Base-by-base conservation (phyloP, 1,140 invertebrate species). In the Penaeus japonicus region DNA sequence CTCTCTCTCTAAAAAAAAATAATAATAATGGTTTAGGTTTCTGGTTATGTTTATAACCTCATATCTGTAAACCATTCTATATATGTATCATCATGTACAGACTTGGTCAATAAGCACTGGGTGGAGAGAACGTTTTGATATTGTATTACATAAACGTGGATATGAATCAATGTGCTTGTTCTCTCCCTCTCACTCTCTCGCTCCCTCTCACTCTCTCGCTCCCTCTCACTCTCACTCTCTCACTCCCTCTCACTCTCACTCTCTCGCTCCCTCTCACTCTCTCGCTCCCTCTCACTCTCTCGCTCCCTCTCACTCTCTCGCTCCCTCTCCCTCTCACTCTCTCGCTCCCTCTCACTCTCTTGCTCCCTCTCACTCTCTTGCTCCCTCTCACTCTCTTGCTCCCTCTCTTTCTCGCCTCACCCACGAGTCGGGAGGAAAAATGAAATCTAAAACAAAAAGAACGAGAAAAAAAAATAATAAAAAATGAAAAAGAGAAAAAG, bases 121-220 rank as follows among this genome's bases (percentile, higher is more conserved):
- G 47, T 47, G 47, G 47, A 12, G 47, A 10, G 10, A 15, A 47
- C 15, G 47, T 47, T 47, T 47, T 47, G 10, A 47, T 47, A 47
- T 47, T 47, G 10, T 47, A 47, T 47, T 7, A 47, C 47, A 47
- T 47, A 47, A 47, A 47, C 47, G 47, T 47, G n/a, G n/a, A 5
- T 47, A 47, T 47, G 47, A 47, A 47, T 47, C 47, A 47, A 47
- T 12, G 47, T 12, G n/a, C n/a, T n/a, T n/a, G 4, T 22, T 27
- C 73, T 75, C 73, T 75, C 73, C 39, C 73, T 75, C 73, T 75
- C 73, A 35, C 73, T 75, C 73, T 75, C 73, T 75, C 73, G 32
- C 73, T 75, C 73, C 39, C 73, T 75, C 73, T 75, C 73, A 39
- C 73, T 35, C 27, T 77, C 32, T 77, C 73, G 35, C 73, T 77